Conservation (phyloP, 2,797 vertebrate species). For the Sus cebifrons region DNA sequence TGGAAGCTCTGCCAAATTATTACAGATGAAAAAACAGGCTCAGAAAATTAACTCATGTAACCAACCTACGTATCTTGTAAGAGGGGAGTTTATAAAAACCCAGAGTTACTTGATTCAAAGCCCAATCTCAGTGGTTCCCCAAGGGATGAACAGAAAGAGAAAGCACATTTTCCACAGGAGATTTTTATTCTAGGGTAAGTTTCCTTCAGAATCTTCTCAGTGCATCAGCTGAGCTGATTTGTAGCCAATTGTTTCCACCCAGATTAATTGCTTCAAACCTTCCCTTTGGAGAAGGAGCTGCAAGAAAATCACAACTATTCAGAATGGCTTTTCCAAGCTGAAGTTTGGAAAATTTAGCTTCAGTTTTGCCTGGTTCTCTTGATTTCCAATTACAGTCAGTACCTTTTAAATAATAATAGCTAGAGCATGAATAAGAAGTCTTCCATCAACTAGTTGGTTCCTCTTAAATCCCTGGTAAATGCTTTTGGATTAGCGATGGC, state of each 20-base stretch:
- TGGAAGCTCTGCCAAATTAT: constrained; percentile 76
- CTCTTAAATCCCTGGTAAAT: neutral
- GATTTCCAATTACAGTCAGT: constrained; percentile 30
- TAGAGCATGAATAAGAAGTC: neutral
- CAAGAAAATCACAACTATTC: constrained; percentile 17
- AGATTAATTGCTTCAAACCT: neutral
- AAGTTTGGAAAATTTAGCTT: neutral
- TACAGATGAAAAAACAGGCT: constrained; percentile 50
- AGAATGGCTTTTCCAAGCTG: neutral
- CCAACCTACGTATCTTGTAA: neutral
- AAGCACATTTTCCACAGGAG: neutral
- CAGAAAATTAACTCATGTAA: constrained; percentile 37
- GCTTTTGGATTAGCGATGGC: neutral
- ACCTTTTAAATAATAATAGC: constrained; percentile 23
- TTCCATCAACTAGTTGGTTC: neutral
- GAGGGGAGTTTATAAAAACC: neutral
- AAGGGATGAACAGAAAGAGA: constrained; percentile 1
- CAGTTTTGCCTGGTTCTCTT: neutral
- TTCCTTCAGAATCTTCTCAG: constrained; percentile 38
- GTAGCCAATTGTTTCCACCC: neutral
- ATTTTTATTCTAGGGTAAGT: neutral
- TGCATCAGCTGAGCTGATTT: constrained; percentile 3
- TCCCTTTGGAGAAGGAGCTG: neutral
- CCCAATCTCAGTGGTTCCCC: neutral
- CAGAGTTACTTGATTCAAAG: neutral